Conservation (phyloP, 2,888 invertebrate genomes). For the Drosophila kanekoi region DNA sequence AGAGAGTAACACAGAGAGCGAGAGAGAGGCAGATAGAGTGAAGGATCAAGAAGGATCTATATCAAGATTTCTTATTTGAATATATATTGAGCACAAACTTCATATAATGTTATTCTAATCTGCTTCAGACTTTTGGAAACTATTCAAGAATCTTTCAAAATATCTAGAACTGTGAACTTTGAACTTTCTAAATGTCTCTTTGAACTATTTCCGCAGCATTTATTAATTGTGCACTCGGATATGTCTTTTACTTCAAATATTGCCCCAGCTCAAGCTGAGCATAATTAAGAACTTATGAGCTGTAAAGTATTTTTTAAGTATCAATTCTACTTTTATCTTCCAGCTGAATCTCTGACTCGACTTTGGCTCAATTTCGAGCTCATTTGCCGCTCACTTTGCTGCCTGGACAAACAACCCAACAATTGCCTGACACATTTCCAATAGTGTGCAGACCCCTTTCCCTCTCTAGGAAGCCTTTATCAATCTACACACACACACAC, state of each 20-base stretch:
- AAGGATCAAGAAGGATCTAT: no score
- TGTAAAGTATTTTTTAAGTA: background rate
- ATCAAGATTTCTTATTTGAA: no score
- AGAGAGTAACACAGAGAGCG: background rate
- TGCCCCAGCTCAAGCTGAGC: no score
- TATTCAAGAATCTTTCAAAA: no score
- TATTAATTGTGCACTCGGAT: background rate
- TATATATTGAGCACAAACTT: no score
- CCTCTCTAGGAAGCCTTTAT: conserved; percentile 13
- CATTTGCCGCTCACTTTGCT: conserved; percentile 5
- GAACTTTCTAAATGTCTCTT: no score
- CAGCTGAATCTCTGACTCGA: conserved; percentile 6
- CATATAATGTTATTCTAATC: no score
- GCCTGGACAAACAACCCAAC: conserved; percentile 12
- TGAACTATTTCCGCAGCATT: background rate
- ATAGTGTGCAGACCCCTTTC: conserved; percentile 25
- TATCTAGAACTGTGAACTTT: no score
- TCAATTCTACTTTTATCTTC: conserved; percentile 5
- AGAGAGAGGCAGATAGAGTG: background rate
- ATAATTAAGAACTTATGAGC: background rate
- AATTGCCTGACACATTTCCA: conserved; percentile 65
- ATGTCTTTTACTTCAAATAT: background rate
- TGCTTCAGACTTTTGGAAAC: no score
- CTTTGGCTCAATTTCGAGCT: background rate
- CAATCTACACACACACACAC: conserved; percentile 30